Evolutionary conservation across 35 echinoderm and acorn worm species (phyloP), one percentile per base, ranked within the genome.

Genomic region (Stichopus chloronotus): DNA sequence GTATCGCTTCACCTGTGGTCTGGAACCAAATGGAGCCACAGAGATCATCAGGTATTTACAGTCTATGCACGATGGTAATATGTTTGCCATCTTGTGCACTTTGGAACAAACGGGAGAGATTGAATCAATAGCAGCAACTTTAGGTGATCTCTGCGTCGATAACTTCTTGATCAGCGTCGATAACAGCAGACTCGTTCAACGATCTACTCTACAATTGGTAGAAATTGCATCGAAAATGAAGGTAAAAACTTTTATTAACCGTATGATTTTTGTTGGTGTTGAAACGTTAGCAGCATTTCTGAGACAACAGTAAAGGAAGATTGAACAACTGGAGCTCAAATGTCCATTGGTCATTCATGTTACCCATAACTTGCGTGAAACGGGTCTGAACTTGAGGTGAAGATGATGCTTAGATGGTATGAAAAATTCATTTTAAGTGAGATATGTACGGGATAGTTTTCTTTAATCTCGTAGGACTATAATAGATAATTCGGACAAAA

Each of bases 1-100:
- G 4, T 88, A 88, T 63, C 86, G 86, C 0, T 88, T 88, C 19
- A 59, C 57, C 24, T 88, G 86, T 88, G 86, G 86, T 6, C 14
- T 59, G n/a, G 65, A 53, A 4, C n/a, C 10, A 53, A 11, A 52
- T 9, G 17, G 5, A 20, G 86, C 58, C 6, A 59, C 11, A 9
- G 58, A 88, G 22, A 25, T 88, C 56, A 63, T 88, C 30, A 0
- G 0, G 20, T 59, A 63, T 11, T 53, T 88, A 59, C 16, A 71
- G 16, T 9, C 20, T 23, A 20, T 20, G n/a, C 24, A 63, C 61
- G 58, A 61, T 7, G 25, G 21, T 71, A 10, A 63, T 14, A 63
- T 52, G 5, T 71, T 63, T 10, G 16, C 25, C 5, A 23, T 63
- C 22, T 59, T 88, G 5, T 88, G 86, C 59, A 53, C 23, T 52